Base-by-base conservation (phyloP, 1,140 invertebrate species). In the Reticulitermes speratus region DNA sequence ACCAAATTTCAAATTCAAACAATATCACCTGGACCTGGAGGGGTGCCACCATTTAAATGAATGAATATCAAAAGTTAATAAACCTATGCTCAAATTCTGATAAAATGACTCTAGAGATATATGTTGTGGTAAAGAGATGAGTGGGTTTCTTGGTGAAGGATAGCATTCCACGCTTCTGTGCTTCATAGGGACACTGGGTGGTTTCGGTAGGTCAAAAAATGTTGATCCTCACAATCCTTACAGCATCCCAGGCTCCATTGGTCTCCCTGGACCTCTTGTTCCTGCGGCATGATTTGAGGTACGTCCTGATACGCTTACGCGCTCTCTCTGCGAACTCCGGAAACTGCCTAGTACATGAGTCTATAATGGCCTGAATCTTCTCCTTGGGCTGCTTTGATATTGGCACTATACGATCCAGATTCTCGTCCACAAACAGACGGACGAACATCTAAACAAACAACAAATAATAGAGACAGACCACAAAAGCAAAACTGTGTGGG, bases 311-410 rank as follows among this genome's bases (percentile, higher is more conserved):
- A 85, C 98, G 93, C 92, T 99, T 99, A 87, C 98, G 93, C 82
- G 98, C 97, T 86, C 98, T 93, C 90, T 98, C 97, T 69, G 97
- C 96, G 90, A 98, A 99, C 92, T 99, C 98, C 81, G 98, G 98
- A 91, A 99, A 99, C 92, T 99, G 98, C 88, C 98, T 93, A 86
- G 97, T 97, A 92, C 98, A 99, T 11, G 97, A 98, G 90, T 99
- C 98, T 88, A 99, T 97, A 89, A 99, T 99, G 19, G 98, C 98
- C 90, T 99, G 97, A 87, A 99, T 98, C 93, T 99, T 99, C 90
- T 99, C 98, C 91, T 99, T 99, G 9, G 98, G 98, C 91, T 99
- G 98, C 90, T 98, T 98, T 48, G 97, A 98, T 89, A 99, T 99
- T 84, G 98, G 98, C 87, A 99, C 97, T 92, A 98, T 98, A 89